Percentiles rank a stretch among this genome's conserved stretches.
These are phyloP conservation scores for Diprion similis DNA, from an alignment of 1,140 invertebrate species.

Conservation along the genomic window DNA sequence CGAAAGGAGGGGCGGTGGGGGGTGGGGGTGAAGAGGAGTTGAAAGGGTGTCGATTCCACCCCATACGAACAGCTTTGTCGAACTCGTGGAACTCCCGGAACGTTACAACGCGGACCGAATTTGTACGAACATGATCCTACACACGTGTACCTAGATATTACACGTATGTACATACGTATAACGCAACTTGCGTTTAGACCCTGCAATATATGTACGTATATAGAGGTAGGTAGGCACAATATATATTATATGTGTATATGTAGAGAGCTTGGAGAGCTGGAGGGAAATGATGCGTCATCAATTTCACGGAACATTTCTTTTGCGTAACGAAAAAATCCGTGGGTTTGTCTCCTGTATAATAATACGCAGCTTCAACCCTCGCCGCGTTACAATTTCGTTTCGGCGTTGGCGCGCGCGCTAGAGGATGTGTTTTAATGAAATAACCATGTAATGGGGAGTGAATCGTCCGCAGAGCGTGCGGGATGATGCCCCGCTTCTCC, in stretches of 20 bases:
- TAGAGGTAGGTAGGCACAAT: no score
- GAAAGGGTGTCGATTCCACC: no score
- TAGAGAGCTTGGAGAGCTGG: neutral
- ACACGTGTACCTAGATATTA: no score
- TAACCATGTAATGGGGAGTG: neutral
- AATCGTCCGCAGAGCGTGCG: neutral
- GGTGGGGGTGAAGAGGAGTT: no score
- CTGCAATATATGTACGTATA: no score
- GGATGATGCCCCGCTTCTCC: neutral
- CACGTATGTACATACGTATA: no score
- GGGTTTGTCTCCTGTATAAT: slow-evolving; percentile 17
- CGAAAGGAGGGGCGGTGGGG: neutral
- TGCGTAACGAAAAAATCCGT: slow-evolving; percentile 25
- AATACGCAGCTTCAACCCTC: neutral
- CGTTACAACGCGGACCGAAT: neutral
- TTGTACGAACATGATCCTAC: no score
- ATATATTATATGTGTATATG: no score
- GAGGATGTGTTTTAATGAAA: neutral
- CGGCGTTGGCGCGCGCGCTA: neutral
- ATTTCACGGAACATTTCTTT: slow-evolving; percentile 39
- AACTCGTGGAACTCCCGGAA: neutral
- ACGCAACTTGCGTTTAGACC: no score
- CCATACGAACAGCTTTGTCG: no score
- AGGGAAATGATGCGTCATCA: slow-evolving; percentile 20
- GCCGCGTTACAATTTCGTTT: neutral